Base-by-base conservation (phyloP, 2,797 vertebrate species). In the Remorina albescens region DNA sequence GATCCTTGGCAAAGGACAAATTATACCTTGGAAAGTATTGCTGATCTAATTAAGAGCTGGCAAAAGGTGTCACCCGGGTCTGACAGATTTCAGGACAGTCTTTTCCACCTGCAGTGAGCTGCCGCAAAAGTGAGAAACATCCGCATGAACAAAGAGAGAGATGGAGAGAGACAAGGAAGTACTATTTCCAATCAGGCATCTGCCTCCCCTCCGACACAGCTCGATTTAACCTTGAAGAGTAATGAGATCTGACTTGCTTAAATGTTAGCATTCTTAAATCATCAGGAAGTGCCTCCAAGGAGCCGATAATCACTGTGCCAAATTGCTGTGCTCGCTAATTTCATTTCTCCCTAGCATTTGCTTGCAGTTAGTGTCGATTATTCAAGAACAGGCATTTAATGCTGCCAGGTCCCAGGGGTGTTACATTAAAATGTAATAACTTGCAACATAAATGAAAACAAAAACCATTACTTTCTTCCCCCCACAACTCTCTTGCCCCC, bases 371-470 rank as follows among this genome's bases (percentile, higher is more conserved):
- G 89, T 90, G 93, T 94, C 90, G 93, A 95, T 95, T 95, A 95
- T 94, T 95, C 95, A 95, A 95, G 91, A 94, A 94, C 93, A 93
- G 93, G 91, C 94, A 94, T 96, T 95, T 95, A 95, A 94, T 94
- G 92, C 93, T 92, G 88, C 90, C 84, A 85, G 89, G 85, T 94
- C 93, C 93, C 80, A 75, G 91, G 95, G 93, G 92, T 93, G 92
- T 88, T 93, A 88, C 91, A 94, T 95, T 93, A 94, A 95, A 95
- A 95, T 84, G 93, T 90, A 95, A 94, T 94, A 95, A 95, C 92
- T 91, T 93, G 93, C 93, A 92, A 92, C 90, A 92, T 94, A 94
- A 95, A 96, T 93, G 93, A 95, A 95, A 95, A 95, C 94, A 95
- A 95, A 94, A 95, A 84, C 72, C 86, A 87, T 93, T 89, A 90